Evolutionary conservation across 1,140 invertebrate species (phyloP).

Genomic region (Euglossa dilemma): DNA sequence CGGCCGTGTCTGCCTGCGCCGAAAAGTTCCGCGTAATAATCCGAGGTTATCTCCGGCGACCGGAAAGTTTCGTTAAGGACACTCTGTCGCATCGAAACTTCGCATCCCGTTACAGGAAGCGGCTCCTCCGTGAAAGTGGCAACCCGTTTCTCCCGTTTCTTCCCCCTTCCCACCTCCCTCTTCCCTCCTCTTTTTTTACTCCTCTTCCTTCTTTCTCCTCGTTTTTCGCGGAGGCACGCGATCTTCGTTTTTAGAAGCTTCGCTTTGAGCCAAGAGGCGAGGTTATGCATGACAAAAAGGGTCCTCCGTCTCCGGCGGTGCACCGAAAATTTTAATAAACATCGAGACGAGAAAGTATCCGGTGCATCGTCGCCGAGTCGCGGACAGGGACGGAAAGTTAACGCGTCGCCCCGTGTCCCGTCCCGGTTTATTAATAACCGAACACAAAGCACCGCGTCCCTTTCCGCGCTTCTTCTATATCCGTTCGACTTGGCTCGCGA

Average conservation of each 20-base stretch:
- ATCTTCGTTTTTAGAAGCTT: slow-evolving; percentile 27
- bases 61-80: slow-evolving; percentile 34
- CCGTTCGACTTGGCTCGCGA: neutral
- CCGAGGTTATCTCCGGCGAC: neutral
- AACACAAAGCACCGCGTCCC: neutral
- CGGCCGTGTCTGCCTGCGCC: neutral
- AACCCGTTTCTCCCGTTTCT: neutral
- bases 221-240: neutral
- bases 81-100: slow-evolving; percentile 24
- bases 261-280: slow-evolving; percentile 6
- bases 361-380: neutral
- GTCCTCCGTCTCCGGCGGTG: neutral
- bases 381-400: slow-evolving; percentile 3
- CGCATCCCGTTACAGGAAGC: slow-evolving; percentile 21
- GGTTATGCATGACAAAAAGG: slow-evolving; percentile 41
- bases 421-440: slow-evolving; percentile 5
- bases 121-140: neutral
- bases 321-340: slow-evolving; percentile 38
- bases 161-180: neutral
- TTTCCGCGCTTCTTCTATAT: neutral
- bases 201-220: neutral
- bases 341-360: slow-evolving; percentile 11
- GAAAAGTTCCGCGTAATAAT: slow-evolving; percentile 24
- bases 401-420: neutral
- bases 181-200: no score